A percentile compares a stretch with the other conserved stretches of the same genome.
Evolutionary conservation across 2,888 invertebrate species (phyloP).

Genomic region (Cephonodes hylas): DNA sequence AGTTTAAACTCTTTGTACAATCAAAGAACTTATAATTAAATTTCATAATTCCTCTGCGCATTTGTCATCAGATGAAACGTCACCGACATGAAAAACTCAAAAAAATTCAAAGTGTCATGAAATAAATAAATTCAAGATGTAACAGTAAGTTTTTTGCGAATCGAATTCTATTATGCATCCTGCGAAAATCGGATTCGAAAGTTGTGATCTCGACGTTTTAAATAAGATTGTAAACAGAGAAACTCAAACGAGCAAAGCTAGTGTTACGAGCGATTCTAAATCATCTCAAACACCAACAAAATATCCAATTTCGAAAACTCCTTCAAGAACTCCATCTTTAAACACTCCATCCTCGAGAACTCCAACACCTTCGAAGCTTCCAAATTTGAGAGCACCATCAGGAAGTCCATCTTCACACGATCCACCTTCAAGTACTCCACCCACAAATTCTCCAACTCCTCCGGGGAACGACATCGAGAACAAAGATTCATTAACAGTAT

Average conservation of each 20-base stretch:
- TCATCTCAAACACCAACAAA: no score
- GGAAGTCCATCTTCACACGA: no score
- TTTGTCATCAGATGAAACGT: not conserved
- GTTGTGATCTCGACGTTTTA: slow-evolving; percentile 24
- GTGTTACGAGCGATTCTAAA: not conserved
- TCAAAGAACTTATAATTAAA: not conserved
- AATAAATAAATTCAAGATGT: slow-evolving; percentile 22
- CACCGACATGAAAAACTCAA: not conserved
- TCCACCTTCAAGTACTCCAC: no score
- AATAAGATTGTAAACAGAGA: slow-evolving; percentile 33
- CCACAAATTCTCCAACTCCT: slow-evolving; percentile 2
- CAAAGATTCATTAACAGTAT: slow-evolving; percentile 33
- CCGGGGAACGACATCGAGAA: slow-evolving; percentile 22
- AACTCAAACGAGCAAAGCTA: slow-evolving; percentile 38
- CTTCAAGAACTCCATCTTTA: no score
- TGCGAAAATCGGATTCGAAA: slow-evolving; percentile 25
- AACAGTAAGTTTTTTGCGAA: not conserved
- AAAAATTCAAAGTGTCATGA: not conserved
- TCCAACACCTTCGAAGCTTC: slow-evolving; percentile 18
- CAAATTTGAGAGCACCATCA: no score
- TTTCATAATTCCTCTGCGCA: not conserved
- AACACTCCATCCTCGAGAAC: not conserved
- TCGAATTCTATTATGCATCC: slow-evolving; percentile 42
- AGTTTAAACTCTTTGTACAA: not conserved
- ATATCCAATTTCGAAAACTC: not conserved